Percentiles rank a stretch among this genome's conserved stretches.
Evolutionary conservation across 2,888 invertebrate species (phyloP).

Genomic region (Euphydryas editha): DNA sequence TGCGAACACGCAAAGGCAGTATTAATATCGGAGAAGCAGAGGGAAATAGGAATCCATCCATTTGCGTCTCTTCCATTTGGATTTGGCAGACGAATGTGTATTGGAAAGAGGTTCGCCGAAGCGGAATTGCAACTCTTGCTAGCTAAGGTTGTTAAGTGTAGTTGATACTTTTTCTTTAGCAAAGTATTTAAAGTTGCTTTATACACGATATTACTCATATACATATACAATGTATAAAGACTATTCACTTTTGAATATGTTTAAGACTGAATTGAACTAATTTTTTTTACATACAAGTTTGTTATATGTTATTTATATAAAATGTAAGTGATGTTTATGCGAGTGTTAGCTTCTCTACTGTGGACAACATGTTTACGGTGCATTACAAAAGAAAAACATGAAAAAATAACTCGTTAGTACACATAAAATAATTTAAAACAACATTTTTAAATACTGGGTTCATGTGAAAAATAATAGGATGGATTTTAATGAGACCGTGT

Average conservation of each 20-base stretch:
- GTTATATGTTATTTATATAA: no score
- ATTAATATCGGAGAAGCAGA: constrained; percentile 70
- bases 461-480: constrained; percentile 28
- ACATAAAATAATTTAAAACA: constrained; percentile 33
- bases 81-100: constrained; percentile 89
- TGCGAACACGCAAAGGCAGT: constrained; percentile 41
- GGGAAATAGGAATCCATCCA: constrained; percentile 86
- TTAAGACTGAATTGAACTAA: no score
- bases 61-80: constrained; percentile 91
- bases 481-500: constrained; percentile 29
- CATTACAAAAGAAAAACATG: constrained; percentile 14
- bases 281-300: no score
- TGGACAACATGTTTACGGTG: neutral
- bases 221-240: no score
- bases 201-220: no score
- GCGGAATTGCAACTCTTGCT: constrained; percentile 89
- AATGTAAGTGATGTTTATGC: neutral
- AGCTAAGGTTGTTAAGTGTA: constrained; percentile 84
- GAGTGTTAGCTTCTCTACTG: neutral
- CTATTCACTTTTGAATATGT: no score
- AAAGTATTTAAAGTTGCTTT: neutral
- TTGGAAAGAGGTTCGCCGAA: constrained; percentile 92
- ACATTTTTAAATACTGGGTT: constrained; percentile 14
- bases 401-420: constrained; percentile 8
- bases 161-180: neutral